Base-by-base conservation (phyloP, 2,888 invertebrate species). In the Oxystoma pomonae region DNA sequence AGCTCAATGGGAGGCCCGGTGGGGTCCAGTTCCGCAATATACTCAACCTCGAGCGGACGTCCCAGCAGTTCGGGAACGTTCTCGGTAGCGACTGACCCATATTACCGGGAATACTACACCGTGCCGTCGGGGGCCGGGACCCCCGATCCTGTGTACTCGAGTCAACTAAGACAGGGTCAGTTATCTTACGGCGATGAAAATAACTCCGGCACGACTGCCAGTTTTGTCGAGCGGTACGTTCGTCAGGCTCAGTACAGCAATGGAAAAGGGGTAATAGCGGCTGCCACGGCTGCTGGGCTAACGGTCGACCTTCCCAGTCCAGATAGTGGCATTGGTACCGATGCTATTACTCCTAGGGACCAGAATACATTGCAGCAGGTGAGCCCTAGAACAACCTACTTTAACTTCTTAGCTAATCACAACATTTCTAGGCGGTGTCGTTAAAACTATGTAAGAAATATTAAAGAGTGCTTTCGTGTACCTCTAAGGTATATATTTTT, bases 221-320 rank as follows among this genome's bases (percentile, higher is more conserved):
- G 84, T 72, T 88, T 88, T 76, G 87, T 87, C 69, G 89, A 89
- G 76, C 82, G 89, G 71, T 89, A 89, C 75, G 68, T 68, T 3
- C 58, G 68, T 20, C 68, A 68, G 63, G 77, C 79, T 57, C 81
- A 81, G 60, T 90, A 90, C 81, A 7, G 5, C 3, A 90, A 90
- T 76, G 86, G 87, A 77, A 85, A 90, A 82, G 85, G 89, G 76
- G 85, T 88, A 77, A 85, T 92, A 76, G 87, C 88, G 72, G 89
- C 89, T 67, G 88, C 89, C 75, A 87, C 87, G 70, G 89, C 89
- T 64, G 89, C 89, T 69, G 93, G 92, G 55, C 87, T 95, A 72
- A 94, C 94, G 59, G 95, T 95, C 77, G 96, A 96, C 83, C 87
- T 97, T 77, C 96, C 96, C 21, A 95, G 95, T 73, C 95, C 96